Percentiles rank a stretch among this genome's conserved stretches.
Evolutionary conservation across 1,140 invertebrate species (phyloP).

Genomic region (Pachypsylla venusta): DNA sequence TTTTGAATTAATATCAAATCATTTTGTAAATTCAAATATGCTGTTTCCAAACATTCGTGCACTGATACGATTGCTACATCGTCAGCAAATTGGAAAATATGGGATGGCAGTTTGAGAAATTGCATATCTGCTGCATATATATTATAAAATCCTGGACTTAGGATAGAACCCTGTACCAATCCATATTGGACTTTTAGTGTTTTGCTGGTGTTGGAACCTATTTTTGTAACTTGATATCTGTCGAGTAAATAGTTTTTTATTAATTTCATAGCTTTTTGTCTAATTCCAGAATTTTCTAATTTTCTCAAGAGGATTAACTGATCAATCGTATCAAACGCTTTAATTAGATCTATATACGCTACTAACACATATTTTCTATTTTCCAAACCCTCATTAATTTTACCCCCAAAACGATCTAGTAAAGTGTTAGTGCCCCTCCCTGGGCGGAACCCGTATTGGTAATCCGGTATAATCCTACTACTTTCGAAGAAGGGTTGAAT

Average conservation of each 20-base stretch:
- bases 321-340: conserved; percentile 1
- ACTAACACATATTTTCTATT: neutral
- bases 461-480: neutral
- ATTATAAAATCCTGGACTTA: no score
- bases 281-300: neutral
- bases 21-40: neutral
- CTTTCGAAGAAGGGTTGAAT: neutral
- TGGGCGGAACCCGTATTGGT: neutral
- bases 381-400: neutral
- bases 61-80: no score
- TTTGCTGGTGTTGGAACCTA: no score
- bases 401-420: neutral
- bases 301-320: neutral
- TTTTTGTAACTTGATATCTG: conserved; percentile 3
- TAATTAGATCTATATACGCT: neutral
- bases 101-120: no score
- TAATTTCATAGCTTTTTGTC: neutral
- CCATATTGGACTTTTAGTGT: no score
- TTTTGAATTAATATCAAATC: neutral
- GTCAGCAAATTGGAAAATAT: no score
- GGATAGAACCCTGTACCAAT: no score
- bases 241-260: neutral
- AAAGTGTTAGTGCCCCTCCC: neutral
- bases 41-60: no score
- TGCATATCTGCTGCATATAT: no score